phyloP scores from a whole-genome alignment of 2,113 vertebrate species.

The Alosa alosa region DNA sequence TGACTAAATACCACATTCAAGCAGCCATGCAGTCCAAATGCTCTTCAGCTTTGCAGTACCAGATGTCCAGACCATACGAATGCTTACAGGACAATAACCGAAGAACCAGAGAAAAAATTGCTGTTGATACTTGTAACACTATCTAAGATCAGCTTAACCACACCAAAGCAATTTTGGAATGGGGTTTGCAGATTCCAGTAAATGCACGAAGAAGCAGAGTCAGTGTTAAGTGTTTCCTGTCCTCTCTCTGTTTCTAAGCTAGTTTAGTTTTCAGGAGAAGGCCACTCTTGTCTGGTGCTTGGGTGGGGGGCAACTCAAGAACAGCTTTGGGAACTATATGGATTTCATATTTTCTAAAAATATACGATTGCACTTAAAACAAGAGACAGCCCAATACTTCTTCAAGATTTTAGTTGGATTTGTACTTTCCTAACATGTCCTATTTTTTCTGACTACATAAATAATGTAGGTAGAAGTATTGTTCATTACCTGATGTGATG shows the following conservation, averaged over 20 bases:
- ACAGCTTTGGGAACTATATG: background rate
- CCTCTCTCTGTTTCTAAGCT: background rate
- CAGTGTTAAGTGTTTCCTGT: background rate
- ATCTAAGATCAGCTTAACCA: background rate
- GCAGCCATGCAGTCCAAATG: background rate
- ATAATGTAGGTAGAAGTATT: background rate
- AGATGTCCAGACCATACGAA: background rate
- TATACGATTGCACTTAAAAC: too few species aligned
- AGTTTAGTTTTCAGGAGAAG: background rate
- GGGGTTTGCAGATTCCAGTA: background rate
- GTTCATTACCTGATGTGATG: background rate
- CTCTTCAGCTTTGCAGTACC: background rate
- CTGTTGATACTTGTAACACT: background rate
- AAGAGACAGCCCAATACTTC: background rate
- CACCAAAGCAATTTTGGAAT: background rate
- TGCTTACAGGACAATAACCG: background rate
- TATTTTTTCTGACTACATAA: background rate
- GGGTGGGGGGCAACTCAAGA: background rate
- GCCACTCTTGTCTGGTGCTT: background rate
- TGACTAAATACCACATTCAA: background rate
- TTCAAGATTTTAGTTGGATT: background rate
- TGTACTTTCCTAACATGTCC: background rate
- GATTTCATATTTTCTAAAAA: background rate
- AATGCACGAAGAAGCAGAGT: background rate
- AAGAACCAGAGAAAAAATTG: background rate